Conservation (phyloP, 2,113 vertebrate species). For the Stigmatopora argus region DNA sequence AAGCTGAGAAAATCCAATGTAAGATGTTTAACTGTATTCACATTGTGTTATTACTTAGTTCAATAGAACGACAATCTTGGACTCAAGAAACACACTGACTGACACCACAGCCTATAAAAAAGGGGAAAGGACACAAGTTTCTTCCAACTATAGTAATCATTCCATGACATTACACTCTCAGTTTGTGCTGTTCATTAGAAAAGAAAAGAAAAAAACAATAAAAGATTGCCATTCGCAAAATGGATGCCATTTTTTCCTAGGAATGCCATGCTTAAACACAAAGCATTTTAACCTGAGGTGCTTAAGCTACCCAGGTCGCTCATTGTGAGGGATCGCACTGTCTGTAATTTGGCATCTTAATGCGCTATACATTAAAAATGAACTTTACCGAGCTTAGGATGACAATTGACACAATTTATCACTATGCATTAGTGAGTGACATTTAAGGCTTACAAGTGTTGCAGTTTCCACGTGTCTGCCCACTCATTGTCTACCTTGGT, state of each 20-base stretch:
- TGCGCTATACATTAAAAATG: constrained; percentile 72
- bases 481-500: constrained; percentile 63
- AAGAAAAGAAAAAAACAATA: constrained; percentile 30
- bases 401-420: constrained; percentile 69
- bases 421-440: constrained; percentile 76
- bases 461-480: constrained; percentile 61
- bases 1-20: neutral
- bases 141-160: constrained; percentile 39
- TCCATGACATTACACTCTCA: constrained; percentile 45
- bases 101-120: constrained; percentile 11
- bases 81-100: constrained; percentile 17
- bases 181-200: constrained; percentile 42
- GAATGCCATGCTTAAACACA: constrained; percentile 49
- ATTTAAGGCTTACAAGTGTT: constrained; percentile 72
- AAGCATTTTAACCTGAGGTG: constrained; percentile 51
- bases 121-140: constrained; percentile 29
- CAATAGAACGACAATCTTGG: constrained; percentile 4
- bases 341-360: constrained; percentile 67
- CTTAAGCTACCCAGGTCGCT: constrained; percentile 51
- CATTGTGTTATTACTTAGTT: constrained; percentile 5
- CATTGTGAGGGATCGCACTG: constrained; percentile 66
- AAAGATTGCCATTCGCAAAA: constrained; percentile 57
- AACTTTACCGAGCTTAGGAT: constrained; percentile 66
- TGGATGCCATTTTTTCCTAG: constrained; percentile 44
- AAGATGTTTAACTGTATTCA: neutral